These are phyloP conservation scores for Ammodytes dubius DNA, from an alignment of 2,113 vertebrate genomes.

Conservation along the genomic window DNA sequence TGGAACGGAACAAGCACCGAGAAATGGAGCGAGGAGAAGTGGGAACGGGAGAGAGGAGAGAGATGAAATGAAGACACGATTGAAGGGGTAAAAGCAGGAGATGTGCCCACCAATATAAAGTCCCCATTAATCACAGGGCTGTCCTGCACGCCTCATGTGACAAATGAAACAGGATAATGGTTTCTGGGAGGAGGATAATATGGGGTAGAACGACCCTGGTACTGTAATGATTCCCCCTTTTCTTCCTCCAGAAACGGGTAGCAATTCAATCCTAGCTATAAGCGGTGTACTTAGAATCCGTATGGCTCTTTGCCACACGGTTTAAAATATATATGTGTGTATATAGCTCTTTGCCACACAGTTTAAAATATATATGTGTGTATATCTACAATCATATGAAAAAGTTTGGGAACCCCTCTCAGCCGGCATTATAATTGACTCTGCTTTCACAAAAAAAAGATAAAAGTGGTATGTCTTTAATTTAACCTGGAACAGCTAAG, in stretches of 20 bases:
- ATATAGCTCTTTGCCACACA: no score
- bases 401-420: no score
- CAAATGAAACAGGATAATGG: constrained; percentile 82
- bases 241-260: constrained; percentile 37
- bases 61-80: constrained; percentile 49
- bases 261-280: constrained; percentile 66
- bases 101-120: constrained; percentile 66
- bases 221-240: constrained; percentile 33
- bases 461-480: no score
- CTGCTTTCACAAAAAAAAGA: no score
- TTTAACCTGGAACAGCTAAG: no score
- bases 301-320: constrained; percentile 27
- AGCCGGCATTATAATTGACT: no score
- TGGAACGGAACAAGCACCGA: constrained; percentile 38
- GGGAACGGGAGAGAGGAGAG: constrained; percentile 31
- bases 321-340: no score
- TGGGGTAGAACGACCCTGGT: constrained; percentile 34
- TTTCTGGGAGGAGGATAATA: constrained; percentile 68
- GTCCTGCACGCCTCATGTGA: constrained; percentile 70
- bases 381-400: no score
- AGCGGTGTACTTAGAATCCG: constrained; percentile 34
- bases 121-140: constrained; percentile 76
- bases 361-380: no score
- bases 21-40: constrained; percentile 27
- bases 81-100: constrained; percentile 38